phyloP scores from a whole-genome alignment of 2,888 invertebrate genomes.

The Resseliella maxima region DNA sequence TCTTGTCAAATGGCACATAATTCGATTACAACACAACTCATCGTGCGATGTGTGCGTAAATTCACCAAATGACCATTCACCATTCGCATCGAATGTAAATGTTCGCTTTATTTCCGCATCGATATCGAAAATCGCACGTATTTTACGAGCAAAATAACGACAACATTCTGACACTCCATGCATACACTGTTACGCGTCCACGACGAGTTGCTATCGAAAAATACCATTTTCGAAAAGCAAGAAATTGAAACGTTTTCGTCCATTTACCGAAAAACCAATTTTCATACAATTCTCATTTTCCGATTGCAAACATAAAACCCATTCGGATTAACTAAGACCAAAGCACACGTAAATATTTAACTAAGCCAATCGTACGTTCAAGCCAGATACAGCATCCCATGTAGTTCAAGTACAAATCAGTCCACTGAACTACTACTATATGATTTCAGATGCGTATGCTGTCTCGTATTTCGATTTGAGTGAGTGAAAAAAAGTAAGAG shows the following conservation, averaged over 20 bases:
- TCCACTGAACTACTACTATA: no score
- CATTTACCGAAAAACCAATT: background rate
- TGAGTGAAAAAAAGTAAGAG: no score
- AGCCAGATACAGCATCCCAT: constrained; percentile 14
- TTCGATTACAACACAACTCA: constrained; percentile 26
- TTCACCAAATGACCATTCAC: background rate
- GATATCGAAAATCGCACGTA: constrained; percentile 20
- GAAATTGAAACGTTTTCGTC: constrained; percentile 14
- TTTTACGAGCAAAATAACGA: constrained; percentile 28
- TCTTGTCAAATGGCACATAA: constrained; percentile 33
- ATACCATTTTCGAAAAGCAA: background rate
- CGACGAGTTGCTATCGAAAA: background rate
- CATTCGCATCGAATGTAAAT: constrained; percentile 18
- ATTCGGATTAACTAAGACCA: constrained; percentile 55
- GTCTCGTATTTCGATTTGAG: no score
- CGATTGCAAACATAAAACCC: background rate
- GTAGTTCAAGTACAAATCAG: constrained; percentile 20
- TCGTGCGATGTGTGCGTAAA: background rate
- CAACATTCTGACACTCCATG: background rate
- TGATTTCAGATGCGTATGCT: no score
- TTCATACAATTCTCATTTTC: constrained; percentile 19
- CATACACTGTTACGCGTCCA: background rate
- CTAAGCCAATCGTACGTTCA: background rate
- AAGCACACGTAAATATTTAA: constrained; percentile 55
- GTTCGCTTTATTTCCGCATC: constrained; percentile 33